Base-by-base conservation (phyloP, 2,888 invertebrate genomes). In the Leptopilina drosophilae region DNA sequence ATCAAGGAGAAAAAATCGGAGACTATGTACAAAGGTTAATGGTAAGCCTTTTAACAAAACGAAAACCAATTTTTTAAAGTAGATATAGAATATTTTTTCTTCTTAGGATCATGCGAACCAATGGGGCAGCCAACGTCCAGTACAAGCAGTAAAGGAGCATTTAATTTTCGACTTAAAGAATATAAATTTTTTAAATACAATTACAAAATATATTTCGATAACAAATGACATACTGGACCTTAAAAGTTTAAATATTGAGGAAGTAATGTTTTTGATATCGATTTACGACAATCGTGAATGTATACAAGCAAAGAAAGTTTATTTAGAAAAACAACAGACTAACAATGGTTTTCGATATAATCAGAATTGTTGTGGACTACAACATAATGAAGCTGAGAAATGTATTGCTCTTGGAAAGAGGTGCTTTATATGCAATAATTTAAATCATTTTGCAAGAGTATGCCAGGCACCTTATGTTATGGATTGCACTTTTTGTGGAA, bases 11-110 rank as follows among this genome's bases (percentile, higher is more conserved):
- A 26, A 64, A 40, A n/a, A 42, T 64, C 1, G 5, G 7, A 11
- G 73, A 59, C 9, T 78, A 46, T n/a, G 40, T 12, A 12, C 15
- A 73, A 33, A 46, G 65, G 26, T 82, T 69, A 65, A 26, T 65
- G n/a, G 56, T 78, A 14, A 33, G 33, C 1, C 33, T 33, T 33
- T 3, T 33, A 33, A 33, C 3, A 33, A 33, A 33, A 33, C 33
- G 33, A 33, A 33, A 33, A 33, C 33, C 2, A 33, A 33, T 33
- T 3, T 33, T 33, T 5, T 33, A 33, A 33, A 33, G 33, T 33
- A 33, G 33, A 33, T 33, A 33, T 33, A 33, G 20, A 62, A 20
- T 15, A 20, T 62, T 62, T 20, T 62, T 9, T 62, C 15, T 26
- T 20, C 1, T 20, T n/a, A 62, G 62, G 8, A 8, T 8, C 8